Evolutionary conservation across 53 echinoderm and acorn worm genomes (phyloP).

Genomic region (Luidia sarsii): DNA sequence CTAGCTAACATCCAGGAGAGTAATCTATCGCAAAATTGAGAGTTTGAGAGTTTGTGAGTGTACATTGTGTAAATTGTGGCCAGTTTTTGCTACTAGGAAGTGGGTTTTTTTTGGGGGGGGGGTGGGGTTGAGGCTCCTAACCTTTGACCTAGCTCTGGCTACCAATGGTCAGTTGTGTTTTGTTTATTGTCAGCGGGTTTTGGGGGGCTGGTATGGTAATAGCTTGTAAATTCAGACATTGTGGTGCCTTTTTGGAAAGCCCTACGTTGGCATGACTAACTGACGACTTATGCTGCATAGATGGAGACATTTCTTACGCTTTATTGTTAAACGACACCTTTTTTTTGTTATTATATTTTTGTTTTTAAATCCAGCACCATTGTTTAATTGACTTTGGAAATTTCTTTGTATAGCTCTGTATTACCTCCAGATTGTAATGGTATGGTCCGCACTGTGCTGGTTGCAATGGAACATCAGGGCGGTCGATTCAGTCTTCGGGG

Average conservation of each 20-base stretch:
- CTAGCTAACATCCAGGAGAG: too few species aligned
- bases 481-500: constrained; percentile 31
- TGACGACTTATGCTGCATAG: constrained; percentile 28
- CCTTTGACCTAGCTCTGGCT: constrained; percentile 19
- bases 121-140: neutral
- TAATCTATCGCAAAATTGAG: too few species aligned
- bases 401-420: constrained; percentile 48
- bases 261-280: neutral
- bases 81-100: neutral
- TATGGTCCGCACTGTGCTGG: constrained; percentile 34
- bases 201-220: too few species aligned
- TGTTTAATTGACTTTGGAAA: constrained; percentile 4
- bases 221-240: constrained; percentile 43
- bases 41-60: too few species aligned
- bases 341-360: constrained; percentile 9
- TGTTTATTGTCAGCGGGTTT: neutral
- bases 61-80: constrained; percentile 32
- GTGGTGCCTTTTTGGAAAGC: constrained; percentile 30
- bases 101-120: neutral
- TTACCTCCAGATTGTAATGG: constrained; percentile 24
- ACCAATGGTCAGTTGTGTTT: neutral
- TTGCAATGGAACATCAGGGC: constrained; percentile 26
- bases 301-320: constrained; percentile 16
- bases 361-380: constrained; percentile 14
- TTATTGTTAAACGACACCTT: neutral